A percentile compares a stretch with the other conserved stretches of the same genome.
Evolutionary conservation across 2,113 vertebrate genomes (phyloP).

Genomic region (Tragelaphus strepsiceros): DNA sequence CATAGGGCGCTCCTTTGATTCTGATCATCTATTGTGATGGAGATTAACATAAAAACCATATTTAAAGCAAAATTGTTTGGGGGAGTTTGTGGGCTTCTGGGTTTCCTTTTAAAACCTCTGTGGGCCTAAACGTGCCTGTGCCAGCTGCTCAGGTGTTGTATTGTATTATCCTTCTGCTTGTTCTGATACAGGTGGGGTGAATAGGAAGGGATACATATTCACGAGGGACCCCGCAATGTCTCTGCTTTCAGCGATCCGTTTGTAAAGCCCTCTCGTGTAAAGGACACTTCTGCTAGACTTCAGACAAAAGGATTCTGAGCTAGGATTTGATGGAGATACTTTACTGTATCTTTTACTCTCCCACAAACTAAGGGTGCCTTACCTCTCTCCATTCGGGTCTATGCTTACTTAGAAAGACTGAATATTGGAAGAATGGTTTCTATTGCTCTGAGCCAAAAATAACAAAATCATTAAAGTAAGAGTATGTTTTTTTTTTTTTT

Average conservation of each 20-base stretch:
- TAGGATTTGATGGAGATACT: neutral
- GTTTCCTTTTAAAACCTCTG: conserved; percentile 45
- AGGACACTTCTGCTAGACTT: neutral
- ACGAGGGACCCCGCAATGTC: neutral
- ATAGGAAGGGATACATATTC: neutral
- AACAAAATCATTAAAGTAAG: conserved; percentile 23
- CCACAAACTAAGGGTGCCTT: neutral
- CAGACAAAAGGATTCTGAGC: neutral
- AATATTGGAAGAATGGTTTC: neutral
- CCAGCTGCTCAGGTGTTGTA: conserved; percentile 53
- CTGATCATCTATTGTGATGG: conserved; percentile 44
- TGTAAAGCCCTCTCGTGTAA: neutral
- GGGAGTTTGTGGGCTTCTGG: conserved; percentile 29
- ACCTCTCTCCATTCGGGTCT: neutral
- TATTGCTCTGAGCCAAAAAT: neutral
- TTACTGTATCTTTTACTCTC: neutral
- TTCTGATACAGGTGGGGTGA: neutral
- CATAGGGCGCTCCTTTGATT: conserved; percentile 44
- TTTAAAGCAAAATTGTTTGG: conserved; percentile 38
- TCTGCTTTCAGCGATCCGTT: neutral
- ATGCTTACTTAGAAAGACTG: neutral
- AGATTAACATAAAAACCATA: conserved; percentile 33
- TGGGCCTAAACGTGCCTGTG: conserved; percentile 39
- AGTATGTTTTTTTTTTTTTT: neutral
- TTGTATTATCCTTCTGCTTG: neutral